phyloP scores from a whole-genome alignment of 2,888 invertebrate species.

The Empis stercorea region DNA sequence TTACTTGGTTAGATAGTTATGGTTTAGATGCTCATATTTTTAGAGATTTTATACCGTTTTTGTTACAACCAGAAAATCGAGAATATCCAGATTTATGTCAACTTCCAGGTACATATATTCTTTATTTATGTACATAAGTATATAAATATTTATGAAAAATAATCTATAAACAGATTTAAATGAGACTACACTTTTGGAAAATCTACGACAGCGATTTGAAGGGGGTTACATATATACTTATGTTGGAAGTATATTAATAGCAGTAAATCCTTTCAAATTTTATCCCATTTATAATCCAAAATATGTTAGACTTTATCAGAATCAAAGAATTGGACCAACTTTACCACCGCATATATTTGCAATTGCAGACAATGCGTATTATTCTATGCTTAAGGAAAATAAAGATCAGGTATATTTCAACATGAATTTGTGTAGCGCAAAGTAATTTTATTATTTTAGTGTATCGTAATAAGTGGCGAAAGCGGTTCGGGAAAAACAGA shows the following conservation, averaged over 20 bases:
- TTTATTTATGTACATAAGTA: background rate
- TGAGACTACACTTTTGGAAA: slow-evolving; percentile 83
- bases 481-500: slow-evolving; percentile 96
- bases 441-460: slow-evolving; percentile 30
- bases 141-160: background rate
- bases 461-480: slow-evolving; percentile 91
- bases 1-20: slow-evolving; percentile 76
- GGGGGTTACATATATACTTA: slow-evolving; percentile 93
- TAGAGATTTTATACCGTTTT: slow-evolving; percentile 79
- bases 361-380: slow-evolving; percentile 86
- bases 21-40: slow-evolving; percentile 84
- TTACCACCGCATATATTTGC: slow-evolving; percentile 95
- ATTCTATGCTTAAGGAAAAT: slow-evolving; percentile 83
- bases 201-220: slow-evolving; percentile 75
- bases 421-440: too few species aligned
- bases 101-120: slow-evolving; percentile 44
- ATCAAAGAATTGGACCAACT: slow-evolving; percentile 77
- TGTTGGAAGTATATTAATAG: slow-evolving; percentile 89
- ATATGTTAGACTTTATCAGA: slow-evolving; percentile 91
- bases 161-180: slow-evolving; percentile 53
- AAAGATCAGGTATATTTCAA: slow-evolving; percentile 48
- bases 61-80: slow-evolving; percentile 82
- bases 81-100: slow-evolving; percentile 95
- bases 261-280: slow-evolving; percentile 88
- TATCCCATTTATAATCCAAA: slow-evolving; percentile 97